A percentile compares a stretch with the other conserved stretches of the same genome.
phyloP scores from a whole-genome alignment of 2,888 invertebrate genomes.

The Chrysolina americana region DNA sequence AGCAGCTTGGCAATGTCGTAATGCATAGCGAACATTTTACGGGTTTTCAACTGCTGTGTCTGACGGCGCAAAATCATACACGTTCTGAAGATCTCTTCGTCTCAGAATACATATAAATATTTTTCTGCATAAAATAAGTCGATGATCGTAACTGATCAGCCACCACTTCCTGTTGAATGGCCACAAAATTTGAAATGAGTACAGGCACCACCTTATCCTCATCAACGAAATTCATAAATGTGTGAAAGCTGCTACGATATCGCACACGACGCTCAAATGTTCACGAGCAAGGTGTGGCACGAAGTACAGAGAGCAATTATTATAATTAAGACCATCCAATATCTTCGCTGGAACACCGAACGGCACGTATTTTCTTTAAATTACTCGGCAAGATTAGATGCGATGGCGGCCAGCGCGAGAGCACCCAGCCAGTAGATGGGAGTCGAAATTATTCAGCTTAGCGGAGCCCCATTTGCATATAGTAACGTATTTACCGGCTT shows the following conservation, averaged over 20 bases:
- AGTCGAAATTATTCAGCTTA: slow-evolving; percentile 60
- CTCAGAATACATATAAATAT: no score
- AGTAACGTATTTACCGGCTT: slow-evolving; percentile 67
- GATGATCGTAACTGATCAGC: no score
- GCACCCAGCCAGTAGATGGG: slow-evolving; percentile 40
- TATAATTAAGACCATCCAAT: slow-evolving; percentile 34
- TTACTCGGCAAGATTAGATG: slow-evolving; percentile 46
- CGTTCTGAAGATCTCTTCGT: no score
- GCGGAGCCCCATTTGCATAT: slow-evolving; percentile 66
- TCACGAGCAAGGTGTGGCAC: not conserved
- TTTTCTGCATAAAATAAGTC: no score
- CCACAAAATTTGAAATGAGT: no score
- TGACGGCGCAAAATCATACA: no score
- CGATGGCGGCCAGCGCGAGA: slow-evolving; percentile 34
- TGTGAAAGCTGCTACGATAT: not conserved
- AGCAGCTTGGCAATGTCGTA: no score
- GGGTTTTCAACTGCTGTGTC: no score
- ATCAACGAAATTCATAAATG: not conserved
- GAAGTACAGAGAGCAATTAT: slow-evolving; percentile 30
- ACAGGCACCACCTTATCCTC: not conserved
- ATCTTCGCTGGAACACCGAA: slow-evolving; percentile 17
- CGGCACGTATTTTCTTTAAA: slow-evolving; percentile 44
- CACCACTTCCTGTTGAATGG: no score
- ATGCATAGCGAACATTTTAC: no score
- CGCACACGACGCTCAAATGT: not conserved